A percentile compares a stretch with the other conserved stretches of the same genome.
Evolutionary conservation across 2,888 invertebrate species (phyloP).

Genomic region (Nowickia ferox): DNA sequence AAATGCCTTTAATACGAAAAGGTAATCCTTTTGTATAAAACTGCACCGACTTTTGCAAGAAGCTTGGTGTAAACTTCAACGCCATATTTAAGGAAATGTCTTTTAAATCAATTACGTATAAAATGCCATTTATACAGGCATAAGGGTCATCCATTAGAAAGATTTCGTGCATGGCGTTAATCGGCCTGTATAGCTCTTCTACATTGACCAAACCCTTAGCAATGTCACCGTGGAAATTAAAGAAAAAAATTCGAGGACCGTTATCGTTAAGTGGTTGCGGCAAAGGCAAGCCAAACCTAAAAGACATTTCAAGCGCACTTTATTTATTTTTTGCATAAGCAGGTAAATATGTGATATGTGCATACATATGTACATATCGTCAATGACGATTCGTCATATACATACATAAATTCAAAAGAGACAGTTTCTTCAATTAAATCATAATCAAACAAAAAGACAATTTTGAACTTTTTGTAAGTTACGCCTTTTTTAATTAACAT

Average conservation of each 20-base stretch:
- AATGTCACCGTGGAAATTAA: conserved; percentile 83
- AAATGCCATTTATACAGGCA: conserved; percentile 84
- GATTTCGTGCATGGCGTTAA: conserved; percentile 85
- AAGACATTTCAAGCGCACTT: no score
- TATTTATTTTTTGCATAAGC: no score
- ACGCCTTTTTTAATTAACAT: no score
- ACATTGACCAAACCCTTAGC: conserved; percentile 84
- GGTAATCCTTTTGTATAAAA: conserved; percentile 86
- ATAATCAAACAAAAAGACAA: background rate
- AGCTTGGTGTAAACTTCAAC: conserved; percentile 85
- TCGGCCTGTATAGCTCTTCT: conserved; percentile 84
- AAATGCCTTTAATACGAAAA: conserved; percentile 85
- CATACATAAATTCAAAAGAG: no score
- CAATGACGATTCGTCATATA: no score
- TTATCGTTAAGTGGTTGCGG: conserved; percentile 81
- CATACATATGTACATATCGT: background rate
- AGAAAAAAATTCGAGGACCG: conserved; percentile 84
- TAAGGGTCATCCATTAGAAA: conserved; percentile 84
- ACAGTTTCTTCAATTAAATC: background rate
- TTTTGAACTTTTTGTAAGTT: no score
- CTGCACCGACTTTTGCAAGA: conserved; percentile 85
- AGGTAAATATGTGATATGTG: background rate
- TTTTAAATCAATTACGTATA: conserved; percentile 85
- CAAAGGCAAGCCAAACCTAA: conserved; percentile 73
- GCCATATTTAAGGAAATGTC: conserved; percentile 85